Conservation (phyloP, 1,140 invertebrate genomes). For the Heliconius himera region DNA sequence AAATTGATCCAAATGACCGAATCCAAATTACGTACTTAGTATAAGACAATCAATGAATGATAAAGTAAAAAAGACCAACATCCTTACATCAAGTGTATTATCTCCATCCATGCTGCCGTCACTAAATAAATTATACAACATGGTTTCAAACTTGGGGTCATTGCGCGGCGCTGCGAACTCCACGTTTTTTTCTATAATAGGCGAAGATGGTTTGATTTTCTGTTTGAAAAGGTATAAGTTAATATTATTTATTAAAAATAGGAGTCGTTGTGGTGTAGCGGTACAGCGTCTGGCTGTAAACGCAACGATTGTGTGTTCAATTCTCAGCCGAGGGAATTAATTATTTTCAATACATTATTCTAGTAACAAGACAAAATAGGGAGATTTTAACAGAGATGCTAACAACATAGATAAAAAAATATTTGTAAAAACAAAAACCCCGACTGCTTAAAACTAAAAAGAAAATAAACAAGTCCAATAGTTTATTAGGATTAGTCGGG, state of each 20-base stretch:
- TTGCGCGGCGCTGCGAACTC: slow-evolving; percentile 35
- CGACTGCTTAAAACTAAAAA: no score
- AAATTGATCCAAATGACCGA: no score
- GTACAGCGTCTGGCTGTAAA: background rate
- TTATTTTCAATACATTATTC: no score
- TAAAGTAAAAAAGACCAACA: background rate
- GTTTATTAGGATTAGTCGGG: no score
- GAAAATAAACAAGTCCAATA: no score
- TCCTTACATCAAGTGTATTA: slow-evolving; percentile 44
- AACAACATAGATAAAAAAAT: no score
- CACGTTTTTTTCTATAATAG: slow-evolving; percentile 25
- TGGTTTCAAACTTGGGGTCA: slow-evolving; percentile 45
- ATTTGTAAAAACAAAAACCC: no score
- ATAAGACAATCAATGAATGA: no score
- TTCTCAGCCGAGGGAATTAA: background rate
- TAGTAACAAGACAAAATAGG: background rate
- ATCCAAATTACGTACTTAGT: no score
- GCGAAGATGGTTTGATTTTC: slow-evolving; percentile 19
- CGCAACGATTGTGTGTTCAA: background rate
- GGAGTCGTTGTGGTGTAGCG: no score
- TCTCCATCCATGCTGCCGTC: slow-evolving; percentile 53
- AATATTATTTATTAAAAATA: background rate
- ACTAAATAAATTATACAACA: slow-evolving; percentile 56
- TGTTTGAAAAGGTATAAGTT: background rate
- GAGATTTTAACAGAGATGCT: no score